phyloP scores from a whole-genome alignment of 2,113 vertebrate species.

The Hemiprocne comata region DNA sequence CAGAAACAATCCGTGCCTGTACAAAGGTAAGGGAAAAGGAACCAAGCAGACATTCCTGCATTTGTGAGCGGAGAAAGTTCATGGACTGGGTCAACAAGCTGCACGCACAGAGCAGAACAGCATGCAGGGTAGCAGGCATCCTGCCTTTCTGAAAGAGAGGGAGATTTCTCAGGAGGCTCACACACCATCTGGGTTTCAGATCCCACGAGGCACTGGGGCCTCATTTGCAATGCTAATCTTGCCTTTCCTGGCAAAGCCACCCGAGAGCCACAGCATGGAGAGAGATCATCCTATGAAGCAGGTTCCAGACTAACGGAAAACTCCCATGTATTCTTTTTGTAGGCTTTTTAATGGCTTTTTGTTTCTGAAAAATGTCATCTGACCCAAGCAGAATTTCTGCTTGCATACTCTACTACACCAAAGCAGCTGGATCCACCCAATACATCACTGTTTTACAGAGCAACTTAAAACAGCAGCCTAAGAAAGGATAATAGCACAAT shows the following conservation, averaged over 20 bases:
- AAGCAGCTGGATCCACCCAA: background rate
- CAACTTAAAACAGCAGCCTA: background rate
- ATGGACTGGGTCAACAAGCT: background rate
- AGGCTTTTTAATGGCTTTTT: background rate
- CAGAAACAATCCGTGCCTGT: conserved; percentile 13
- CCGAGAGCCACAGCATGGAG: background rate
- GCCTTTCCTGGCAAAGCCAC: background rate
- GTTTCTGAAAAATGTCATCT: background rate
- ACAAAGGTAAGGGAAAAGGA: background rate
- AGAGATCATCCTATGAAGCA: background rate
- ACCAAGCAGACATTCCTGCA: background rate
- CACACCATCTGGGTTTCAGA: background rate
- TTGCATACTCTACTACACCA: background rate
- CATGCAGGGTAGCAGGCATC: background rate
- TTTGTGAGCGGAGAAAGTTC: background rate
- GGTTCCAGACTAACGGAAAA: background rate
- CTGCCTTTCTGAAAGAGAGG: background rate
- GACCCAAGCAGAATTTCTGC: background rate
- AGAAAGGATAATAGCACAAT: background rate
- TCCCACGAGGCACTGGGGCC: accelerated
- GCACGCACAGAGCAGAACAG: background rate
- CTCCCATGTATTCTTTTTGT: background rate
- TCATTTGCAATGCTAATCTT: background rate
- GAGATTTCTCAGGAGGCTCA: background rate
- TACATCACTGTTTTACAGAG: background rate